A percentile compares a stretch with the other conserved stretches of the same genome.
phyloP scores from a whole-genome alignment of 2,113 vertebrate genomes.

The Seriola aureovittata region DNA sequence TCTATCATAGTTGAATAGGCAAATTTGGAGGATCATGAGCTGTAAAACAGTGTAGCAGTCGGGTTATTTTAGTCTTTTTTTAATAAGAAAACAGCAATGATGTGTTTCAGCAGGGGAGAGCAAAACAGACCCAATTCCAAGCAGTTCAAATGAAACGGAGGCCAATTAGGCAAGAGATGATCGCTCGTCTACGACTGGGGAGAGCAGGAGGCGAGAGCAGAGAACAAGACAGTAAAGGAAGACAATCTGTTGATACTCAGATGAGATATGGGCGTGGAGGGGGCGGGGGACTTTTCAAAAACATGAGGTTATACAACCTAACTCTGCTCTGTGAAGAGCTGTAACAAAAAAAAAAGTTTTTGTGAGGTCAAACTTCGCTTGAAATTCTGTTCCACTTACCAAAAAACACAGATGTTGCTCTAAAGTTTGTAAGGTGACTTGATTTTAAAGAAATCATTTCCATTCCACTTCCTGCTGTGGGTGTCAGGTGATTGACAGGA shows the following conservation, averaged over 20 bases:
- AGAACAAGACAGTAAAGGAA: conserved; percentile 4
- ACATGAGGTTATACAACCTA: neutral
- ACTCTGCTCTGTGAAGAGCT: conserved; percentile 4
- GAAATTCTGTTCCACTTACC: neutral
- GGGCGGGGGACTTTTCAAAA: neutral
- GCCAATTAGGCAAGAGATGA: conserved; percentile 51
- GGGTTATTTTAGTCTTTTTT: neutral
- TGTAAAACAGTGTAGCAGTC: neutral
- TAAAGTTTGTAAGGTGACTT: neutral
- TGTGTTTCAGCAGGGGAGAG: conserved; percentile 42
- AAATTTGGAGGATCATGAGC: conserved; percentile 1
- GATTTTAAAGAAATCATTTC: neutral
- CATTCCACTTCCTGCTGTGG: neutral
- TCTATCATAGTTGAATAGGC: neutral
- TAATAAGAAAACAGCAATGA: conserved; percentile 6
- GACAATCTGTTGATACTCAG: conserved; percentile 29
- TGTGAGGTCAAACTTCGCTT: neutral
- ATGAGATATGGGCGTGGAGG: neutral
- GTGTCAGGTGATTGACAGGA: conserved; percentile 15
- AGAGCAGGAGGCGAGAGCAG: conserved; percentile 3
- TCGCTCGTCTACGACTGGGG: conserved; percentile 24
- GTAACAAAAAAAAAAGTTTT: neutral
- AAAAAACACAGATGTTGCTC: neutral
- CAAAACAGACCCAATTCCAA: conserved; percentile 29
- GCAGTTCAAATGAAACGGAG: conserved; percentile 38